Percentiles rank a stretch among this genome's conserved stretches.
Conservation (phyloP, 2,888 invertebrate species). For the Cephonodes hylas region DNA sequence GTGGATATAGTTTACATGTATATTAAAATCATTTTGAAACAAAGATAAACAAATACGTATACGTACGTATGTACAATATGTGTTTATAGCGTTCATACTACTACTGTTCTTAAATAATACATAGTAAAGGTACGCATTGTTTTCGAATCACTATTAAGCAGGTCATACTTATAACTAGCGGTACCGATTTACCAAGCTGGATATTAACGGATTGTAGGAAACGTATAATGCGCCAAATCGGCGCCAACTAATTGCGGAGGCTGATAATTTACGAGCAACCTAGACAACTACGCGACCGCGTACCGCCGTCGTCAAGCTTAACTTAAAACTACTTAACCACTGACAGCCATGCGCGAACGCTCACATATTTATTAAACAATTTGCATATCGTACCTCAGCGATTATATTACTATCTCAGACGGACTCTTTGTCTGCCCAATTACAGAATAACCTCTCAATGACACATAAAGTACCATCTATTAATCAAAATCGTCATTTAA, state of each 20-base stretch:
- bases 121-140: not conserved
- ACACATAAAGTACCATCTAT: not conserved
- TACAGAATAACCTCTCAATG: not conserved
- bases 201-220: slow-evolving; percentile 39
- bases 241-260: slow-evolving; percentile 75
- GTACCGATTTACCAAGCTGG: slow-evolving; percentile 27
- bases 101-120: not conserved
- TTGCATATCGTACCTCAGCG: too few relatives aligned
- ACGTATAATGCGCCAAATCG: slow-evolving; percentile 68
- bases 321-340: slow-evolving; percentile 39
- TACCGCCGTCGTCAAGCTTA: slow-evolving; percentile 45
- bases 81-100: not conserved
- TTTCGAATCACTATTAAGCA: slow-evolving; percentile 4
- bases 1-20: slow-evolving; percentile 20
- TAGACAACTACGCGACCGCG: slow-evolving; percentile 57
- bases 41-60: not conserved
- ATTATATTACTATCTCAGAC: too few relatives aligned
- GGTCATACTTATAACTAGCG: slow-evolving; percentile 25
- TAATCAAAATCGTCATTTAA: not conserved
- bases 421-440: not conserved
- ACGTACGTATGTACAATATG: too few relatives aligned
- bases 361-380: not conserved
- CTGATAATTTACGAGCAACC: slow-evolving; percentile 67
- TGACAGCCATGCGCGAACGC: slow-evolving; percentile 23
- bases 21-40: not conserved